Conservation (phyloP, 2,797 vertebrate genomes). For the Anguilla marmorata region DNA sequence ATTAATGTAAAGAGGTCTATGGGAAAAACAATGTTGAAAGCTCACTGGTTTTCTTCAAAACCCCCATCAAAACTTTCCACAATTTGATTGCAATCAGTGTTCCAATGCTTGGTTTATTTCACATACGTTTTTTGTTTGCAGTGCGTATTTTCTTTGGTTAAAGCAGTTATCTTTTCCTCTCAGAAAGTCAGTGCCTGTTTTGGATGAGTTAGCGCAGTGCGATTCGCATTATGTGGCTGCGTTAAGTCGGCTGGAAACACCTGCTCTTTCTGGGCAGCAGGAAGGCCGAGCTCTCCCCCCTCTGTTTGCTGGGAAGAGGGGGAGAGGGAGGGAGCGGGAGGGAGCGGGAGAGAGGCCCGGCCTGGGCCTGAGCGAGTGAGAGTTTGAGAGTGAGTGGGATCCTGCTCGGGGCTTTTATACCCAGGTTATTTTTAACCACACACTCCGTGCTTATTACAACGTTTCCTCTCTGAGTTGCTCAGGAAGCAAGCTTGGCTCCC, state of each 20-base stretch:
- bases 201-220: constrained; percentile 38
- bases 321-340: constrained; percentile 41
- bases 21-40: not conserved
- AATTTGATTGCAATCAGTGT: constrained; percentile 1
- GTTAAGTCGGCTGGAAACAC: constrained; percentile 68
- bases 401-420: constrained; percentile 86
- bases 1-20: not conserved
- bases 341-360: constrained; percentile 34
- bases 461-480: constrained; percentile 85
- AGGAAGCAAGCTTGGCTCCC: constrained; percentile 86
- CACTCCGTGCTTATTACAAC: constrained; percentile 84
- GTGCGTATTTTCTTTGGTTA: constrained; percentile 44
- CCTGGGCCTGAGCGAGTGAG: constrained; percentile 44
- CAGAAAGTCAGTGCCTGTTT: constrained; percentile 44
- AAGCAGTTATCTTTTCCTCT: constrained; percentile 43
- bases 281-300: constrained; percentile 39
- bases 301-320: constrained; percentile 32
- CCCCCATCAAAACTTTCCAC: not conserved
- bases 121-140: not conserved
- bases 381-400: constrained; percentile 77
- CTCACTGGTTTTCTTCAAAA: constrained; percentile 14
- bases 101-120: not conserved
- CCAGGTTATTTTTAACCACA: constrained; percentile 92
- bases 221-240: constrained; percentile 58
- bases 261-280: constrained; percentile 62